phyloP scores from a whole-genome alignment of 1,140 invertebrate species.

The Drosophila yakuba region DNA sequence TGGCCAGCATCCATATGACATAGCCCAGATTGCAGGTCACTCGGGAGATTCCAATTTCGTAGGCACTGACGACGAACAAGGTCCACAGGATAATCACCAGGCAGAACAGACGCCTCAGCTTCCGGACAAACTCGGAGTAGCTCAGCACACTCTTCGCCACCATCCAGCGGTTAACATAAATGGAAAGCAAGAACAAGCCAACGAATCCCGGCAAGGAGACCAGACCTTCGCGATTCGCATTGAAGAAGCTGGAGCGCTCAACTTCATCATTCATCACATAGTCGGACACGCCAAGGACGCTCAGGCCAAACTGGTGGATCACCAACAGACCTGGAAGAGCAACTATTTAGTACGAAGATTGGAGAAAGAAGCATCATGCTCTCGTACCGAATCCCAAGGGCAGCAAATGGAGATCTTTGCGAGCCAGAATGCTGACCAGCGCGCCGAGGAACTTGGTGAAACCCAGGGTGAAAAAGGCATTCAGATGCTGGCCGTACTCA shows the following conservation, averaged over 20 bases:
- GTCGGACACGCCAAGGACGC: constrained; percentile 86
- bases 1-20: constrained; percentile 51
- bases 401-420: constrained; percentile 46
- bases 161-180: constrained; percentile 85
- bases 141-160: constrained; percentile 32
- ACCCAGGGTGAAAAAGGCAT: constrained; percentile 98
- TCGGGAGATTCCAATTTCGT: constrained; percentile 46
- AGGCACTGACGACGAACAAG: constrained; percentile 20
- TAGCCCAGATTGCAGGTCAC: constrained; percentile 68
- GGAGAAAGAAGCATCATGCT: no score
- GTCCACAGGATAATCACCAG: constrained; percentile 36
- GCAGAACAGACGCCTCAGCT: constrained; percentile 20
- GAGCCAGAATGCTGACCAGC: constrained; percentile 27
- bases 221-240: constrained; percentile 96
- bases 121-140: constrained; percentile 50
- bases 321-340: constrained; percentile 85
- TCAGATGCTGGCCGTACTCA: constrained; percentile 98
- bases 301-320: constrained; percentile 45
- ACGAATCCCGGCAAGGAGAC: constrained; percentile 94
- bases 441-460: constrained; percentile 91
- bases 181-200: constrained; percentile 91
- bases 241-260: constrained; percentile 87
- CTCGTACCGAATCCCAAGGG: constrained; percentile 69
- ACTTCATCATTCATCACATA: constrained; percentile 89
- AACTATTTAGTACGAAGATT: no score